phyloP scores from a whole-genome alignment of 2,113 vertebrate genomes.

The Manacus vitellinus region DNA sequence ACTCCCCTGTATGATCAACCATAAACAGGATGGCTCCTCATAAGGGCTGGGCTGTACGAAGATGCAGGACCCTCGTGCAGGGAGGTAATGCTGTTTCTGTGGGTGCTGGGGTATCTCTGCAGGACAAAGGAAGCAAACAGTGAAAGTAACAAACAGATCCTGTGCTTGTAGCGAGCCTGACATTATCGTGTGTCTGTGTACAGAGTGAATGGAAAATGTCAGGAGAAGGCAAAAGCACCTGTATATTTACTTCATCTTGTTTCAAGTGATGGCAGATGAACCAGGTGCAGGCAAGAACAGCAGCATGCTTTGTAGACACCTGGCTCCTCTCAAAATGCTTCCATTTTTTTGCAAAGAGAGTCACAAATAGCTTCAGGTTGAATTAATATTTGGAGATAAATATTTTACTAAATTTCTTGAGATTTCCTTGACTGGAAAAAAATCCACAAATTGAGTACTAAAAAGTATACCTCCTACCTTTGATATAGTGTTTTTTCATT shows the following conservation, averaged over 20 bases:
- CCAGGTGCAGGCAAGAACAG: not conserved
- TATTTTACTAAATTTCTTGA: not conserved
- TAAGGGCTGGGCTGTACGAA: not conserved
- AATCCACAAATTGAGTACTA: not conserved
- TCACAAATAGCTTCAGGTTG: not conserved
- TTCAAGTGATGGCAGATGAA: not conserved
- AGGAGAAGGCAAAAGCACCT: not conserved
- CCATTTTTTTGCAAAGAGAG: not conserved
- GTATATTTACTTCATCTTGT: not conserved
- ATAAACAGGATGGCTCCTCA: rapidly evolving
- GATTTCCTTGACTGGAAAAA: not conserved
- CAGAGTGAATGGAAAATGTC: not conserved
- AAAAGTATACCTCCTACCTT: not conserved
- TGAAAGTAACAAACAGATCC: not conserved
- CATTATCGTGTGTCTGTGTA: not conserved
- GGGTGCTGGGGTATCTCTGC: not conserved
- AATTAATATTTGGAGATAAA: not conserved
- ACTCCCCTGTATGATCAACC: rapidly evolving
- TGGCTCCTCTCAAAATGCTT: not conserved
- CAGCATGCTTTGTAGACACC: not conserved
- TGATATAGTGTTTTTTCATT: not conserved
- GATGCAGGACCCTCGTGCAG: not conserved
- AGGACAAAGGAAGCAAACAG: not conserved
- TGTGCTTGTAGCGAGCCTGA: not conserved
- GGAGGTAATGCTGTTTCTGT: rapidly evolving